Evolutionary conservation across 1,140 invertebrate species (phyloP).

Genomic region (Dendrolimus punctatus): DNA sequence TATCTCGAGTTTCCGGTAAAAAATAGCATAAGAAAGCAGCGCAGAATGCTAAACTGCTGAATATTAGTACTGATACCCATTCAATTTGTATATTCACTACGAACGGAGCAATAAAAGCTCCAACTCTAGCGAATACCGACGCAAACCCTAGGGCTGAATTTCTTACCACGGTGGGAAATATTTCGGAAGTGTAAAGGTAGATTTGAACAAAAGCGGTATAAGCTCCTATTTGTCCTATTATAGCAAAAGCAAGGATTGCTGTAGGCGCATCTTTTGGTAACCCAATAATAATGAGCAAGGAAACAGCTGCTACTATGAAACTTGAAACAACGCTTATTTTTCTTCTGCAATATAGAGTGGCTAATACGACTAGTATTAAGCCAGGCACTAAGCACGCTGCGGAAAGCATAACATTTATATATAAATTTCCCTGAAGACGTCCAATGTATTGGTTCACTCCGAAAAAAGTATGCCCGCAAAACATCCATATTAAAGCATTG

Average conservation of each 20-base stretch:
- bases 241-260: constrained; percentile 59
- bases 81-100: constrained; percentile 71
- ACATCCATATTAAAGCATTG: constrained; percentile 78
- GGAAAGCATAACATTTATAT: constrained; percentile 80
- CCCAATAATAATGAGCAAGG: constrained; percentile 39
- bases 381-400: constrained; percentile 75
- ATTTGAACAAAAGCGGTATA: constrained; percentile 73
- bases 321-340: constrained; percentile 43
- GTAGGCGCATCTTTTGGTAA: constrained; percentile 28
- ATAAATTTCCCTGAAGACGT: constrained; percentile 79
- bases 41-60: constrained; percentile 34
- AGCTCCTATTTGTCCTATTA: constrained; percentile 76
- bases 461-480: constrained; percentile 79
- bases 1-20: constrained; percentile 50
- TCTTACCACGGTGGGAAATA: constrained; percentile 78
- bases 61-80: constrained; percentile 48
- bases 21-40: constrained; percentile 40
- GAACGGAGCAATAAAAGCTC: constrained; percentile 78
- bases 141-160: constrained; percentile 77
- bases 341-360: constrained; percentile 76
- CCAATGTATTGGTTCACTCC: constrained; percentile 83
- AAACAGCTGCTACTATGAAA: constrained; percentile 34
- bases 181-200: constrained; percentile 78
- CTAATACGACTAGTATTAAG: constrained; percentile 75
- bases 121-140: constrained; percentile 75